phyloP scores from a whole-genome alignment of 2,888 invertebrate species.

The Cybosia mesomella region DNA sequence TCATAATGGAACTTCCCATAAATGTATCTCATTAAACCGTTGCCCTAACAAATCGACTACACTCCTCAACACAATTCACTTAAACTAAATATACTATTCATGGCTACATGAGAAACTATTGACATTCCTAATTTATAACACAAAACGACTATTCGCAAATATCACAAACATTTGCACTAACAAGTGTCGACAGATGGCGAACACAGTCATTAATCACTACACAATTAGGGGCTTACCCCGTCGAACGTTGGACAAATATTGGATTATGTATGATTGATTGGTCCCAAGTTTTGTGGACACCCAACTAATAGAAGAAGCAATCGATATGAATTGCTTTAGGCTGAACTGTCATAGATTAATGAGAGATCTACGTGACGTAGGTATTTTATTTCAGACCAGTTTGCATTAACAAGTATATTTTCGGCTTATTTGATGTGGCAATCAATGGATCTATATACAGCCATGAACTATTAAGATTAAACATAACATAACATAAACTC shows the following conservation, averaged over 20 bases:
- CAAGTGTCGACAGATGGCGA: conserved; percentile 52
- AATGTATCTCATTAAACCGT: background rate
- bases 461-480: no score
- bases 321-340: conserved; percentile 52
- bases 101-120: conserved; percentile 15
- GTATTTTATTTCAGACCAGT: conserved; percentile 16
- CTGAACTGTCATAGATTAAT: conserved; percentile 52
- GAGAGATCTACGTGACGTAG: conserved; percentile 31
- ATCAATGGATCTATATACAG: background rate
- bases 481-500: no score
- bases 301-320: conserved; percentile 59
- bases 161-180: conserved; percentile 57
- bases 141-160: conserved; percentile 43
- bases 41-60: no score
- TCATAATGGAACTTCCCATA: background rate
- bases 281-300: conserved; percentile 65
- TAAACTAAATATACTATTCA: background rate
- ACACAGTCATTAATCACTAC: conserved; percentile 65
- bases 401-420: conserved; percentile 2
- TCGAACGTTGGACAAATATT: conserved; percentile 68
- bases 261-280: conserved; percentile 76
- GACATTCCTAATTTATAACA: conserved; percentile 5
- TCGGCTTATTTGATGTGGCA: background rate
- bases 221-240: conserved; percentile 61
- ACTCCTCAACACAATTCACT: background rate